Evolutionary conservation across 2,888 invertebrate species (phyloP), one percentile per base, ranked within the genome.

Genomic region (Mesopsocus fuscifrons): DNA sequence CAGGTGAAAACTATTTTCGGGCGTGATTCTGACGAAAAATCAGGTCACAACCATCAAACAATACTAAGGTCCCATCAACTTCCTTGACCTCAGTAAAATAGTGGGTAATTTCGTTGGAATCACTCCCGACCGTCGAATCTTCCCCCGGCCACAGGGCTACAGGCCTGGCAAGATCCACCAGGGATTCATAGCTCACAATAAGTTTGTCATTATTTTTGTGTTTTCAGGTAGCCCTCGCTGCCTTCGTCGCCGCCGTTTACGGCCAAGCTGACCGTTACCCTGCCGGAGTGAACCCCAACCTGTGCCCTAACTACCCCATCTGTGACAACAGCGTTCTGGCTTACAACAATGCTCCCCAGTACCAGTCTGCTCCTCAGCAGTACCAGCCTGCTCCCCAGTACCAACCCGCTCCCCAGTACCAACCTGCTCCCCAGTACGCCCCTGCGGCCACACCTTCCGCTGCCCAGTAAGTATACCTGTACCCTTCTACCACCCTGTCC

Each of bases 281-380:
- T 6, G 69, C 69, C 32, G 69, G 68, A 17, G 58, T 70, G 1
- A 67, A 68, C 57, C 70, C 71, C 2, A 66, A 69, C 1, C 62
- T 69, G 2, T 70, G 70, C 59, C 70, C 70, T 44, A 65, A 70
- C 62, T 71, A 70, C 61, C 71, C 71, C 16, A 65, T 56, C 59
- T 71, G 70, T 45, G 67, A 65, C 48, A 54, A 59, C 9, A 57
- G 56, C 2, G 52, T 64, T 13, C 54, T 68, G 31, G 57, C 66
- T 3, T 58, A 61, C 59, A 63, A 61, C 34, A 6, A 34, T 41
- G 44, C 45, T 46, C 50, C 58, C 32, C 56, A 57, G 58, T 54
- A 52, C 46, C 50, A 57, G 41, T 57, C 26, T 26, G 26, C 26
- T 26, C 26, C 26, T 26, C 45, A 9, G 43, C 46, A 42, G 41